Evolutionary conservation across 1,140 invertebrate genomes (phyloP), one percentile per base, ranked within the genome.

Genomic region (Eupeodes corollae): DNA sequence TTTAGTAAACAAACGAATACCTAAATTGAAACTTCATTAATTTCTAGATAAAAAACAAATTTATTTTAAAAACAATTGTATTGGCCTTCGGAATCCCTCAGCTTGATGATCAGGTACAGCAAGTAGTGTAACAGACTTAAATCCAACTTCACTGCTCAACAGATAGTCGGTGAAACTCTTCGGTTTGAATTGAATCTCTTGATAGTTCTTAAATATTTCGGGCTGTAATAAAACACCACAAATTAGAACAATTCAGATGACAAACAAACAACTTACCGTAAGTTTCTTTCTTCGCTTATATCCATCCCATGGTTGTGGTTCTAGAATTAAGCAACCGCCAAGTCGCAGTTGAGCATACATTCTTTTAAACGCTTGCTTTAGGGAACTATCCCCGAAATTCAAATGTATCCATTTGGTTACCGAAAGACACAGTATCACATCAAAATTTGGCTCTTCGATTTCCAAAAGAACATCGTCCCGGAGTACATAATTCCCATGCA

Each of bases 351-450:
- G 92, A 1, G 79, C 75, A 64, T 82, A 93, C 74, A 95, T 91
- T 15, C 94, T 74, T 48, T 84, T 80, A 66, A 99, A 99, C 26
- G 89, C 80, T 48, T 88, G 78, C 68, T 94, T 96, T 12, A 99
- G 62, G 1, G 95, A 96, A n/a, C 76, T 78, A 72, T 99, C 96
- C 19, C 94, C 91, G 77, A 85, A 94, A 70, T 99, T 98, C 5
- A 99, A 74, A 66, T 99, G 96, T 57, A 99, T 81, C 95, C 96
- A 99, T 72, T 99, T 99, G 1, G 93, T 97, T 15, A 97, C 81
- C 14, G 91, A 94, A 2, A 99, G 73, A 61, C 93, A 97, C 2
- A 99, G 68, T 51, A 99, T 96, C 15, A 86, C 77, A 70, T 99
- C 92, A 67, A 88, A 98, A 64, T 96, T 88, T 19, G 87, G 82